A percentile compares a stretch with the other conserved stretches of the same genome.
These are phyloP conservation scores for Temnopleurus reevesii DNA, from an alignment of 53 echinoderm and acorn worm genomes.

Conservation along the genomic window DNA sequence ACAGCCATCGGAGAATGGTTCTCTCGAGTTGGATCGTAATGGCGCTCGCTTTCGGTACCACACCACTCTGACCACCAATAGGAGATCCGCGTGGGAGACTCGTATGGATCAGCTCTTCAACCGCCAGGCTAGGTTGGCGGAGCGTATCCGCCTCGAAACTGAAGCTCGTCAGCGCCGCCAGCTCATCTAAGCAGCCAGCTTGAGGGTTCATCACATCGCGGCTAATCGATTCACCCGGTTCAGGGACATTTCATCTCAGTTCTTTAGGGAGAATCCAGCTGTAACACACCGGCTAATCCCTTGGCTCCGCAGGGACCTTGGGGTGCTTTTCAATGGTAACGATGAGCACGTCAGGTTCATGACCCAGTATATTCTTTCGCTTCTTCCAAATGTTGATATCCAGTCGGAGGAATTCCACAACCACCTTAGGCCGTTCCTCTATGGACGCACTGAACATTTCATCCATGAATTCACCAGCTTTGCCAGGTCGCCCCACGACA, in stretches of 20 bases:
- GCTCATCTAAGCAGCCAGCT: conserved; percentile 78
- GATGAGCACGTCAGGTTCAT: conserved; percentile 83
- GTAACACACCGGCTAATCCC: conserved; percentile 88
- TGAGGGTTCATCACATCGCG: conserved; percentile 75
- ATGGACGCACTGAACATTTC: conserved; percentile 92
- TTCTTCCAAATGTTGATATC: conserved; percentile 84
- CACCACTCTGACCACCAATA: conserved; percentile 81
- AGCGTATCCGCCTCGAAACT: conserved; percentile 65
- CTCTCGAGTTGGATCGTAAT: conserved; percentile 47
- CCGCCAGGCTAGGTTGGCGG: conserved; percentile 58
- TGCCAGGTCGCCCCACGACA: conserved; percentile 88
- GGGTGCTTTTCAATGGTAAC: conserved; percentile 81
- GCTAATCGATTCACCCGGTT: conserved; percentile 71
- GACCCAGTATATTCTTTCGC: conserved; percentile 90
- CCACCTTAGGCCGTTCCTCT: conserved; percentile 83
- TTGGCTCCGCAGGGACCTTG: conserved; percentile 84
- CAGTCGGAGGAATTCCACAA: conserved; percentile 90
- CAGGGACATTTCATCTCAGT: conserved; percentile 84
- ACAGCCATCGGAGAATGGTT: conserved; percentile 50
- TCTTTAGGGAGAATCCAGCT: conserved; percentile 86
- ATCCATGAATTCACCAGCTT: conserved; percentile 93
- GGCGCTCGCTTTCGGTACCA: conserved; percentile 80
- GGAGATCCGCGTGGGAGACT: conserved; percentile 63
- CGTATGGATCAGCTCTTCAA: conserved; percentile 70
- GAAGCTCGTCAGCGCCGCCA: conserved; percentile 74